phyloP scores from a whole-genome alignment of 2,797 vertebrate genomes.

The Coranthus polyacanthus region DNA sequence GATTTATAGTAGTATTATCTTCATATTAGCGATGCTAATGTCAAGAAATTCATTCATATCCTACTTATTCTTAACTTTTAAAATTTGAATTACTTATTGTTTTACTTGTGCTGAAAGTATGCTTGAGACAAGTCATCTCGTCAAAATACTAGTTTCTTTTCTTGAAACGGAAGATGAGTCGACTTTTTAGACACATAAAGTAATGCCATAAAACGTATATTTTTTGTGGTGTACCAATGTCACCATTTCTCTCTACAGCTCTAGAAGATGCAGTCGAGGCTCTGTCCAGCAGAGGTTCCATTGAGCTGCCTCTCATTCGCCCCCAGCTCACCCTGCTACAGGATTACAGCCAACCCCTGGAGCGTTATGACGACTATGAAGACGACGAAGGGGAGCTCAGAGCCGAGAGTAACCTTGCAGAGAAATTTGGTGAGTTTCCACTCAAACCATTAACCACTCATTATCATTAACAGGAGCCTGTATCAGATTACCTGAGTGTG shows the following conservation, averaged over 20 bases:
- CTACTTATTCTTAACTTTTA: background rate
- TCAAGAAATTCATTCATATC: background rate
- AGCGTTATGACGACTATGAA: conserved; percentile 86
- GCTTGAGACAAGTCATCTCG: no score
- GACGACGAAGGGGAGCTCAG: conserved; percentile 87
- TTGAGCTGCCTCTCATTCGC: conserved; percentile 72
- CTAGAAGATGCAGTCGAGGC: conserved; percentile 80
- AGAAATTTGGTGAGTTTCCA: conserved; percentile 90
- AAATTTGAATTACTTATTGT: background rate
- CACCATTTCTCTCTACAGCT: conserved; percentile 49
- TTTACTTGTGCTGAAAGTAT: background rate
- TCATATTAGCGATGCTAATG: background rate
- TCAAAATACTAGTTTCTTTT: no score
- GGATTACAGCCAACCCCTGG: conserved; percentile 85
- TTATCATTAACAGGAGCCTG: conserved; percentile 50
- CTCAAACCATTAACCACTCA: conserved; percentile 28
- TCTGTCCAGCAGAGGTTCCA: conserved; percentile 75
- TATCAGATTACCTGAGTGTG: conserved; percentile 55
- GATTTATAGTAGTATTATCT: background rate
- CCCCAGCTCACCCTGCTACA: conserved; percentile 88
- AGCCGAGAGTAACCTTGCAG: conserved; percentile 89
- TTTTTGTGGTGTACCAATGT: background rate
- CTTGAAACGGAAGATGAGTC: no score
- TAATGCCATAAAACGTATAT: background rate
- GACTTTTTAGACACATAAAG: background rate